Conservation (phyloP, 2,888 invertebrate species). For the Anticlea derivata region DNA sequence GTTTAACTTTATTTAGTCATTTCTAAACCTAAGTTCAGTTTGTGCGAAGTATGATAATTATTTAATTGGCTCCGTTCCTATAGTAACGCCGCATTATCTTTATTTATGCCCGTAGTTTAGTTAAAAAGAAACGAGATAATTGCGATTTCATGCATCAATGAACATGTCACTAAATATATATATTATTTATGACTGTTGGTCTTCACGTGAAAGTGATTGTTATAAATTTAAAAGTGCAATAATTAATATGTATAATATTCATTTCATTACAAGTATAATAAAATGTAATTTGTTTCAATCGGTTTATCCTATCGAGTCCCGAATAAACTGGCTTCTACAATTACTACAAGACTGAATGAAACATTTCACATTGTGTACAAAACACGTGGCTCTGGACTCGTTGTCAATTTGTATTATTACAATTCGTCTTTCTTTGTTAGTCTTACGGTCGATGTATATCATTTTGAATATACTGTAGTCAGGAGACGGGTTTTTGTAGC, state of each 20-base stretch:
- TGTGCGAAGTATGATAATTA: slow-evolving; percentile 63
- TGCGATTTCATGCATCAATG: slow-evolving; percentile 61
- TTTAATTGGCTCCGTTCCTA: slow-evolving; percentile 78
- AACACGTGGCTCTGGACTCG: slow-evolving; percentile 60
- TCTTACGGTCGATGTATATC: slow-evolving; percentile 45
- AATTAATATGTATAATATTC: slow-evolving; percentile 68
- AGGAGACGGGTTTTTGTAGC: slow-evolving; percentile 21
- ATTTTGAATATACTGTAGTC: slow-evolving; percentile 45
- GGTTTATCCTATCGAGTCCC: slow-evolving; percentile 64
- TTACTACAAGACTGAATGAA: slow-evolving; percentile 77
- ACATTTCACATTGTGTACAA: slow-evolving; percentile 70
- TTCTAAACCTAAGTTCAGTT: slow-evolving; percentile 73
- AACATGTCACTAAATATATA: slow-evolving; percentile 39
- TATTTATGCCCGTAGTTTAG: slow-evolving; percentile 76
- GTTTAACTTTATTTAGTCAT: slow-evolving; percentile 81
- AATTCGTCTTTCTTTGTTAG: slow-evolving; percentile 47
- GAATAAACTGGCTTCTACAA: slow-evolving; percentile 60
- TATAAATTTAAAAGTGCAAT: slow-evolving; percentile 73
- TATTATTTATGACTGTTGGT: slow-evolving; percentile 54
- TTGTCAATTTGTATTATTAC: slow-evolving; percentile 69
- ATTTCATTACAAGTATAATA: slow-evolving; percentile 60
- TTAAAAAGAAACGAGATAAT: slow-evolving; percentile 55
- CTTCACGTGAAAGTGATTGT: slow-evolving; percentile 51
- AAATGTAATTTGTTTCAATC: slow-evolving; percentile 67
- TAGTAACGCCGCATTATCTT: slow-evolving; percentile 70